These are phyloP conservation scores for Drosophila anomelani DNA, from an alignment of 2,888 invertebrate genomes.

Conservation along the genomic window DNA sequence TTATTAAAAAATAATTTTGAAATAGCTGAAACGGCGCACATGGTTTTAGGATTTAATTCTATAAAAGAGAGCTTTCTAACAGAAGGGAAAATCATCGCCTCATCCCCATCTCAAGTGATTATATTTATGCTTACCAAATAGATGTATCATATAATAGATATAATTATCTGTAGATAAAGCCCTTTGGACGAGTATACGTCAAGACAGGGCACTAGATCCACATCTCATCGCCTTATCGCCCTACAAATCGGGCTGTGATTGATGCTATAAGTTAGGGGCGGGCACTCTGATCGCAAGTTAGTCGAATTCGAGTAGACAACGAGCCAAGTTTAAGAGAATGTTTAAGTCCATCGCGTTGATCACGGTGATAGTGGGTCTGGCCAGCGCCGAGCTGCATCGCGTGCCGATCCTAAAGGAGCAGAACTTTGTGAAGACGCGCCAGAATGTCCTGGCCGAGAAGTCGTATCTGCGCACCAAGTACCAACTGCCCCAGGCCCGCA, in stretches of 20 bases:
- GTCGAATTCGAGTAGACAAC: constrained; percentile 65
- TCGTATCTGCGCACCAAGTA: constrained; percentile 64
- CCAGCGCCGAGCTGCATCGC: constrained; percentile 69
- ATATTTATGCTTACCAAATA: constrained; percentile 9
- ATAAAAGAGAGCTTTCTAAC: constrained; percentile 8
- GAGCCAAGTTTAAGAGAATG: constrained; percentile 51
- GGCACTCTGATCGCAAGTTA: constrained; percentile 36
- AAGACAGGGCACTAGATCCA: not conserved
- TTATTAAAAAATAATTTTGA: no score
- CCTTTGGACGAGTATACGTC: not conserved
- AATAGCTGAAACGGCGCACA: no score
- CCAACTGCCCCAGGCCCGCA: constrained; percentile 48
- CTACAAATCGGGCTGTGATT: constrained; percentile 34
- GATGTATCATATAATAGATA: no score
- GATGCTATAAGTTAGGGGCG: constrained; percentile 41
- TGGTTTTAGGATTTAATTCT: constrained; percentile 11
- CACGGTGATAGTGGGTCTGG: constrained; percentile 66
- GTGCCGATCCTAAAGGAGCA: constrained; percentile 69
- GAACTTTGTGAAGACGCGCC: constrained; percentile 68
- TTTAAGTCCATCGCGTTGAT: constrained; percentile 55
- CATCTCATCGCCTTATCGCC: constrained; percentile 26
- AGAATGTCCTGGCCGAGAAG: constrained; percentile 61
- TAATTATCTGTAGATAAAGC: constrained; percentile 30
- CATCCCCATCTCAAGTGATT: constrained; percentile 19
- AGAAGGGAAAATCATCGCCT: constrained; percentile 13